Base-by-base conservation (phyloP, 2,113 vertebrate genomes). In the Aegithalos caudatus region DNA sequence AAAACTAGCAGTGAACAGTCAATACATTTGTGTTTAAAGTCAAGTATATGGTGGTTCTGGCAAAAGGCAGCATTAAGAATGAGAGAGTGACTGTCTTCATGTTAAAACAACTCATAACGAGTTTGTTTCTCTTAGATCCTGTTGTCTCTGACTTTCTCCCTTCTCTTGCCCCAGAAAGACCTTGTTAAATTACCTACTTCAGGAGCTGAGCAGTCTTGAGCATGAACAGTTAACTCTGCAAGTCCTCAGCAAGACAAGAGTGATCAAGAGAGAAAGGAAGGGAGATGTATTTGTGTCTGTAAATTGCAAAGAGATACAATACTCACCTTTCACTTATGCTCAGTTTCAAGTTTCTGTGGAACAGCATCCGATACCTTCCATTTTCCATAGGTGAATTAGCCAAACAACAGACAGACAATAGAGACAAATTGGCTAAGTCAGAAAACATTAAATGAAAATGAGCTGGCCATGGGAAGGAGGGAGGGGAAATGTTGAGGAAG, bases 311-410 rank as follows among this genome's bases (percentile, higher is more conserved):
- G 91, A 94, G 96, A 96, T 94, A 93, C 81, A 96, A 94, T 93
- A 81, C 83, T 57, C 53, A 79, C 82, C 83, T 83, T 95, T 93
- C 91, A 86, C 94, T 91, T 91, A 83, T 18, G 69, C 76, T 77
- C 44, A 69, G 96, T 95, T 90, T 97, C 95, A 95, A 58, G 88
- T 98, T 97, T 97, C 96, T 48, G 58, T 64, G 24, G 86, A 91
- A 45, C 61, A 96, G 76, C 96, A 97, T 92, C 84, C 38, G 96
- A 97, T 96, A 96, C 38, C 23, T 87, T 88, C 81, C 62, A 54
- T 96, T 97, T 97, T 96, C 94, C 92, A 88, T 40, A 94, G 84
- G 61, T 45, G 81, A 97, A 96, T 97, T 95, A 97, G 93, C 69
- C 44, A 44, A 95, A 96, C 94, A 97, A 90, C 92, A 85, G 56